Conservation (phyloP, 1,140 invertebrate species). For the Berghia stephanieae region DNA sequence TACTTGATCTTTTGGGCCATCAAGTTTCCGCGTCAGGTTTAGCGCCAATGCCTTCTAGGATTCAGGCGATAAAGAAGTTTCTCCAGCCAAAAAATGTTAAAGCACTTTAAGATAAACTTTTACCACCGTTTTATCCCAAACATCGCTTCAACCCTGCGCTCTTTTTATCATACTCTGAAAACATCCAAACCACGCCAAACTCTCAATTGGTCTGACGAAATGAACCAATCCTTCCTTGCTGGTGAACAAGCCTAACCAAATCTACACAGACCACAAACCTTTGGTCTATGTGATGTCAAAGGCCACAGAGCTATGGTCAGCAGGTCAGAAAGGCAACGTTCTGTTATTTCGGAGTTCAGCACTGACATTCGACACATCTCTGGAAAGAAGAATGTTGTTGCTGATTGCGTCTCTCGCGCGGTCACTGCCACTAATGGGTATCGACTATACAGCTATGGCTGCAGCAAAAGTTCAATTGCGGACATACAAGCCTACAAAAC, state of each 20-base stretch:
- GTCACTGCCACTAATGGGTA: not conserved
- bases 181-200: no score
- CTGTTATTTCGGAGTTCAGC: not conserved
- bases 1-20: no score
- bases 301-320: not conserved
- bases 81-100: no score
- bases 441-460: conserved; percentile 3
- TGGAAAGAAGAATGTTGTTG: not conserved
- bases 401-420: not conserved
- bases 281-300: not conserved
- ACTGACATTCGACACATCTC: not conserved
- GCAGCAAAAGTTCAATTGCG: no score
- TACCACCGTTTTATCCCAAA: no score
- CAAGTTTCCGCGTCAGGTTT: no score
- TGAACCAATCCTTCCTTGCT: not conserved
- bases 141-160: no score
- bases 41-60: no score
- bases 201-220: not conserved
- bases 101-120: no score
- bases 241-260: not conserved
- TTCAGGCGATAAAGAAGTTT: no score
- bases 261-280: not conserved
- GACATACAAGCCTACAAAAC: no score
- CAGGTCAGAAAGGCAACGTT: not conserved
- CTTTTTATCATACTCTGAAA: no score